These are phyloP conservation scores for Tetragonula clypearis DNA, from an alignment of 1,140 invertebrate species.

Conservation along the genomic window DNA sequence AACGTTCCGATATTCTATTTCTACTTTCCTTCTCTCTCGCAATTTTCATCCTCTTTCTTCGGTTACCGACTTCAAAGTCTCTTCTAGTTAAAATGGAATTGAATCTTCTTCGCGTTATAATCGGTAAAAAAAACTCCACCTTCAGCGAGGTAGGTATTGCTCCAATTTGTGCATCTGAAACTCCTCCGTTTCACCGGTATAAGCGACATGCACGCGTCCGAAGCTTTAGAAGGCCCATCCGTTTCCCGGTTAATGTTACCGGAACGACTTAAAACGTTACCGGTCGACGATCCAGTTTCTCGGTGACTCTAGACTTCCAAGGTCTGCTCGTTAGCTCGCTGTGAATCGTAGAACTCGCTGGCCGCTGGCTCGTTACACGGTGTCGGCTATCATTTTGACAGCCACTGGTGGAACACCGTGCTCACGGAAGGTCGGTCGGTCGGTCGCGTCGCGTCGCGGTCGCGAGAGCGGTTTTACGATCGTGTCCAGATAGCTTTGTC, in stretches of 20 bases:
- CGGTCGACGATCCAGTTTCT: not conserved
- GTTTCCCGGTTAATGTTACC: not conserved
- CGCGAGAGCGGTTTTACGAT: slow-evolving; percentile 49
- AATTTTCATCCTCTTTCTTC: not conserved
- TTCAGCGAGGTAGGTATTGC: no score
- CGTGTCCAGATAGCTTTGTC: slow-evolving; percentile 65
- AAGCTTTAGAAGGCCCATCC: no score
- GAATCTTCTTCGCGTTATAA: not conserved
- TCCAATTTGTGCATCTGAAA: no score
- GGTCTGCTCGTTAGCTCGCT: not conserved
- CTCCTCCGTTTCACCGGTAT: no score
- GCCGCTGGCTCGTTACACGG: not conserved
- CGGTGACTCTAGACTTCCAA: not conserved
- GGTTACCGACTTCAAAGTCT: not conserved
- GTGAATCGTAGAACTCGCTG: slow-evolving; percentile 19
- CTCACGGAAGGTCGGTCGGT: slow-evolving; percentile 15
- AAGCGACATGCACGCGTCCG: no score
- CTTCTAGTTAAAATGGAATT: not conserved
- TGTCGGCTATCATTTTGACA: slow-evolving; percentile 36
- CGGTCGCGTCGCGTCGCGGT: not conserved
- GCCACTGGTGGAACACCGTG: not conserved
- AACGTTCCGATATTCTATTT: not conserved
- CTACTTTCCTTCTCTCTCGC: no score
- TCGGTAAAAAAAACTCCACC: no score
- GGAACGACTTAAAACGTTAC: not conserved